Evolutionary conservation across 2,888 invertebrate species (phyloP).

Genomic region (Heteromyza rotundicornis): DNA sequence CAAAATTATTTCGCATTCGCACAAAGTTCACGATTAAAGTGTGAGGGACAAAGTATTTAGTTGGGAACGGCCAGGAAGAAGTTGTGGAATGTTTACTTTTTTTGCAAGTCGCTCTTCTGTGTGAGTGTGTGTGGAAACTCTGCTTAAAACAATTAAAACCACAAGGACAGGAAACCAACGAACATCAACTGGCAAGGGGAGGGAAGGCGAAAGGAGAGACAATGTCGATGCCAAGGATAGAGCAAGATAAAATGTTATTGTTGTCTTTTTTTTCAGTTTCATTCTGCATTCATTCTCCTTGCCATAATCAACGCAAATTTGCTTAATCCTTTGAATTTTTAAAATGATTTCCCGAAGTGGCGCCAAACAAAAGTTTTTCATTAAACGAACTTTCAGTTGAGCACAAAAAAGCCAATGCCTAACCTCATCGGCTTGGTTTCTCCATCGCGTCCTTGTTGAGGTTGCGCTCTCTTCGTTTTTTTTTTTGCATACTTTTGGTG

Average conservation of each 20-base stretch:
- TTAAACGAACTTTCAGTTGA: not conserved
- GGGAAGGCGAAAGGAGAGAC: not conserved
- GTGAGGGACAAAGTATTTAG: not conserved
- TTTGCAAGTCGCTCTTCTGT: not conserved
- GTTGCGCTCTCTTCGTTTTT: not conserved
- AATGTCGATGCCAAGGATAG: not conserved
- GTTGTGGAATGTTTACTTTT: not conserved
- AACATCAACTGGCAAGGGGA: not conserved
- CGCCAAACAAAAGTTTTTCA: constrained; percentile 11
- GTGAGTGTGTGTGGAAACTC: no score
- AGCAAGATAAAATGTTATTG: no score
- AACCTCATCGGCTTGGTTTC: not conserved
- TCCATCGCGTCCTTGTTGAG: not conserved
- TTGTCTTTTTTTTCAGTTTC: not conserved
- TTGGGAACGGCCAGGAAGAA: not conserved
- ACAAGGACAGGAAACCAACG: not conserved
- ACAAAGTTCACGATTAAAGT: not conserved
- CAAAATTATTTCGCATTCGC: constrained; percentile 41
- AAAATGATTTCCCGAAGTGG: constrained; percentile 16
- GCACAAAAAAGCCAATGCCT: no score
- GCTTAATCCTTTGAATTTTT: constrained; percentile 30
- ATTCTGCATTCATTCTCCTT: not conserved
- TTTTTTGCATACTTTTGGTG: not conserved
- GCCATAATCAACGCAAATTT: constrained; percentile 25
- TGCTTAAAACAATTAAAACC: constrained; percentile 11